These are phyloP conservation scores for Micromussa lordhowensis DNA, from an alignment of 92 coral and sea anemone genomes.

Conservation along the genomic window DNA sequence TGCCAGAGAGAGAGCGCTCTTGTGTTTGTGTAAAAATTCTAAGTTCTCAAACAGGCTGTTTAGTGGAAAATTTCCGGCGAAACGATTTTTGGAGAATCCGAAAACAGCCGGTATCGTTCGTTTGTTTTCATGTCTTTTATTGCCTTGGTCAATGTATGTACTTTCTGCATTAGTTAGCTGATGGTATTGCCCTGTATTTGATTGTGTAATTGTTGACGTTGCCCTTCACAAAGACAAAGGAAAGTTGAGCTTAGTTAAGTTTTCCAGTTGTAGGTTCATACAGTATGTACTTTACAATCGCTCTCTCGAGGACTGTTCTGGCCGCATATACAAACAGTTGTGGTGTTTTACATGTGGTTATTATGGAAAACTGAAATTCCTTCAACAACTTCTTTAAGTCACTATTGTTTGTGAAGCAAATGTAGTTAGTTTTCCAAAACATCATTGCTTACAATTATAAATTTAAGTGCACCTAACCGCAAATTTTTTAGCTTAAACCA, in stretches of 20 bases:
- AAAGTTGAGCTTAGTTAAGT: background rate
- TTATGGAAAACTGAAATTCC: background rate
- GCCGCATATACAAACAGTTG: background rate
- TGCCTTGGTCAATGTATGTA: constrained; percentile 2
- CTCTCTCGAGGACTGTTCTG: too few species aligned
- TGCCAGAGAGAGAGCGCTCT: background rate
- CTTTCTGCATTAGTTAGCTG: constrained; percentile 1
- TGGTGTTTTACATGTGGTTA: background rate
- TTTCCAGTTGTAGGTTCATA: background rate
- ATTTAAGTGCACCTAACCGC: too few species aligned
- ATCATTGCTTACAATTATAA: background rate
- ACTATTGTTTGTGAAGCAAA: background rate
- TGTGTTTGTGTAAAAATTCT: too few species aligned
- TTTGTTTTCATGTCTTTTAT: background rate
- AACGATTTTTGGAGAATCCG: background rate
- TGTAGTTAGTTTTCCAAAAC: background rate
- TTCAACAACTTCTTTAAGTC: background rate
- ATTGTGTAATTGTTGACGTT: constrained; percentile 4
- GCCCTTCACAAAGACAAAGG: background rate
- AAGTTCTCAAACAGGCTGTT: background rate
- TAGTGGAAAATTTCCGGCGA: background rate
- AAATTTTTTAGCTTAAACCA: too few species aligned
- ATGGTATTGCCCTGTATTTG: background rate
- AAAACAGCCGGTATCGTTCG: constrained; percentile 9
- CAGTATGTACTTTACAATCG: background rate